phyloP scores from a whole-genome alignment of 2,113 vertebrate genomes.

The Murina feae region DNA sequence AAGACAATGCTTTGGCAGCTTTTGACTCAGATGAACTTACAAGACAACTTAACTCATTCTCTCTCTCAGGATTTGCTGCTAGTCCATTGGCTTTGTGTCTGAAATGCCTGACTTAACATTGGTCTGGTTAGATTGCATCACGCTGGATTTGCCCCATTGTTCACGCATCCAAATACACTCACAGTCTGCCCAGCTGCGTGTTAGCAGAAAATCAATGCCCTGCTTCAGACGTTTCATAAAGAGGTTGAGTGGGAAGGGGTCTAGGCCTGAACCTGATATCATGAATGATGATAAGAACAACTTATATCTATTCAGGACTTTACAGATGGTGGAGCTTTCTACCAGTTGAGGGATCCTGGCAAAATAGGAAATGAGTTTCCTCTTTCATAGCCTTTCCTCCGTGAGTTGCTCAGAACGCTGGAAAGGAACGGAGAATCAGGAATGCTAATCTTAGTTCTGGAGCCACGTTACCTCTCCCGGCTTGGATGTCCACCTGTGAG shows the following conservation, averaged over 20 bases:
- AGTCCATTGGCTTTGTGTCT: neutral
- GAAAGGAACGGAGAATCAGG: neutral
- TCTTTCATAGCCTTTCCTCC: conserved; percentile 41
- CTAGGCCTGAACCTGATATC: conserved; percentile 7
- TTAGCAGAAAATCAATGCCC: conserved; percentile 43
- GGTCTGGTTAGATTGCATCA: conserved; percentile 26
- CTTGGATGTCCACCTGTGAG: conserved; percentile 26
- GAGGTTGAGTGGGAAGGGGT: neutral
- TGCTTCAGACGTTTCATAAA: conserved; percentile 44
- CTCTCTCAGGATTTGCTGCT: neutral
- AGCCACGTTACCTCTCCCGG: neutral
- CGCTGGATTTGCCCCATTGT: conserved; percentile 12
- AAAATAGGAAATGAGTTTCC: conserved; percentile 54
- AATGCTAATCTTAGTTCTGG: conserved; percentile 22
- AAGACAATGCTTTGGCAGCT: neutral
- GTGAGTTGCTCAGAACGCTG: conserved; percentile 15
- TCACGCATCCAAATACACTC: neutral
- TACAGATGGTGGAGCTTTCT: conserved; percentile 5
- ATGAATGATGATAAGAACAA: conserved; percentile 18
- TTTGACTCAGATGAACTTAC: neutral
- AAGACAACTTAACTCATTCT: neutral
- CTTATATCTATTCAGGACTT: neutral
- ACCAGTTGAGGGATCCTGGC: conserved; percentile 15
- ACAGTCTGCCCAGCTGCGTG: neutral
- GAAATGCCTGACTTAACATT: conserved; percentile 7